Percentiles rank a stretch among this genome's conserved stretches.
phyloP scores from a whole-genome alignment of 2,113 vertebrate genomes.

The Ceyx melanurus region DNA sequence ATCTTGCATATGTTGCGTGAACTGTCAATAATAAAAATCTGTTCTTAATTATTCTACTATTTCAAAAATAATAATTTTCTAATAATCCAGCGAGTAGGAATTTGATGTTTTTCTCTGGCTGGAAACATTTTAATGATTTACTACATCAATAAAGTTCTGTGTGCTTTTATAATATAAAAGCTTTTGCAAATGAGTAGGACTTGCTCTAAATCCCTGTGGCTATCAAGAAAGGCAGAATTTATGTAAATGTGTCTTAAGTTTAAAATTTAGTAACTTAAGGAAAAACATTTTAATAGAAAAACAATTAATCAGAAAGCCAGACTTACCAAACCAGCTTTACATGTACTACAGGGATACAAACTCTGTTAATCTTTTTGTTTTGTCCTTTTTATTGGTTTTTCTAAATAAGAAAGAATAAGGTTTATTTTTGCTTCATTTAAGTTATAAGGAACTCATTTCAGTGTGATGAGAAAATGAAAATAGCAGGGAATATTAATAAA shows the following conservation, averaged over 20 bases:
- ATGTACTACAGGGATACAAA: not conserved
- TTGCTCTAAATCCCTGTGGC: not conserved
- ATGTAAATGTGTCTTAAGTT: not conserved
- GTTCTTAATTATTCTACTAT: slow-evolving; percentile 36
- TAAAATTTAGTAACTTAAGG: not conserved
- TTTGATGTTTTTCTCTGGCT: slow-evolving; percentile 23
- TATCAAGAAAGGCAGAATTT: not conserved
- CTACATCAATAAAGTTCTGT: not conserved
- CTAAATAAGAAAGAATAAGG: not conserved
- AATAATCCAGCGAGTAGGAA: not conserved
- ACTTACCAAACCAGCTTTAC: not conserved
- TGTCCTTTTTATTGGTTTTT: not conserved
- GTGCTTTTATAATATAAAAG: not conserved
- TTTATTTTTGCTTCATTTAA: slow-evolving; percentile 5
- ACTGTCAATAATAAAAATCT: slow-evolving; percentile 56
- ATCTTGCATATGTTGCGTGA: slow-evolving; percentile 33
- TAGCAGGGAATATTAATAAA: slow-evolving; percentile 44
- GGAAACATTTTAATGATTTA: slow-evolving; percentile 1
- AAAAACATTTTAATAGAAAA: not conserved
- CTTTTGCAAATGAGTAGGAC: not conserved
- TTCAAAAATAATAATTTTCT: slow-evolving; percentile 21
- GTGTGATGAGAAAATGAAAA: slow-evolving; percentile 20
- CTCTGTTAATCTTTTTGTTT: not conserved
- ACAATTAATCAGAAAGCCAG: not conserved
- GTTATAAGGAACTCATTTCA: not conserved